phyloP scores from a whole-genome alignment of 37 sponge, comb jelly and placozoan genomes.

The Amphimedon queenslandica region DNA sequence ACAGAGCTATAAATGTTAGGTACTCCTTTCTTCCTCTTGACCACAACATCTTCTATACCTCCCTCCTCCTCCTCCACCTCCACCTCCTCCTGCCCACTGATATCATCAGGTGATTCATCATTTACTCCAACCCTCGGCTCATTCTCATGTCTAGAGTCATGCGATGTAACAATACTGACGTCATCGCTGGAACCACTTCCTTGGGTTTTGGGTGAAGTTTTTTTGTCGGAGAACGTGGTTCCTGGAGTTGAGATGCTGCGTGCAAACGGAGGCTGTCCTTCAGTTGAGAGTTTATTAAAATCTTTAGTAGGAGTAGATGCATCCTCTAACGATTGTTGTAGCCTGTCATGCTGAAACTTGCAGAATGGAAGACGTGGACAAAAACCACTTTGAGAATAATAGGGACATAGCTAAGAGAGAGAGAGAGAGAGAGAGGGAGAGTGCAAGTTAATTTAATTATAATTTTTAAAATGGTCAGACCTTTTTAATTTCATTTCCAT shows the following conservation, averaged over 20 bases:
- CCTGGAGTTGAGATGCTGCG: background rate
- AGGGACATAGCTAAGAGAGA: conserved; percentile 17
- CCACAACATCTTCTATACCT: background rate
- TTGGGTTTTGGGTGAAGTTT: background rate
- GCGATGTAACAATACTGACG: background rate
- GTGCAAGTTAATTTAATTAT: background rate
- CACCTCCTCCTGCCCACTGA: background rate
- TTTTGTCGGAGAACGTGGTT: background rate
- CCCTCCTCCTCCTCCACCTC: conserved; percentile 17
- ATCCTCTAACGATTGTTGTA: too few species aligned
- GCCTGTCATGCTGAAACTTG: conserved; percentile 19
- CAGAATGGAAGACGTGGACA: conserved; percentile 41
- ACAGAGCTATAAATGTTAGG: background rate
- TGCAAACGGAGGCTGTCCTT: background rate
- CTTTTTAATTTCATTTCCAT: too few species aligned
- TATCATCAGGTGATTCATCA: background rate
- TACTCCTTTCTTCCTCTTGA: background rate
- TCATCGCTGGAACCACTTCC: background rate
- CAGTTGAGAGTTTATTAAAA: background rate
- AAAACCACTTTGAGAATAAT: conserved; percentile 32
- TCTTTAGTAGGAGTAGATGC: background rate
- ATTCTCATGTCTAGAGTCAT: background rate
- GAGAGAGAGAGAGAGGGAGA: conserved; percentile 7
- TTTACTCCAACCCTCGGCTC: background rate
- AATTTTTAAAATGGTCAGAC: background rate